Percentiles rank a stretch among this genome's conserved stretches.
Evolutionary conservation across 2,888 invertebrate genomes (phyloP).

Genomic region (Vanessa cardui): DNA sequence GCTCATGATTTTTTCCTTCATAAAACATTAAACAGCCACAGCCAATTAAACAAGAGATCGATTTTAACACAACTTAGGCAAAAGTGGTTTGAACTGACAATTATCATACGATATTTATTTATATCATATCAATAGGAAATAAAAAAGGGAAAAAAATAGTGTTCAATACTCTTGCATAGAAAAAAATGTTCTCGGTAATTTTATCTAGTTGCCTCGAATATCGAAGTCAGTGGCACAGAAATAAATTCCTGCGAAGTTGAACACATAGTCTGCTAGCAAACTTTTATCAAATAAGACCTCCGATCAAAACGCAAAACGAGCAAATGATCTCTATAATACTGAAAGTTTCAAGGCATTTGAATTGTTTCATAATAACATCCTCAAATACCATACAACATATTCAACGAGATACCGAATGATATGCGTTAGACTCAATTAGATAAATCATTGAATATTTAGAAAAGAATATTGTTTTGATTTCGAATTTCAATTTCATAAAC

Average conservation of each 20-base stretch:
- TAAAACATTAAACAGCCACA: too few species aligned
- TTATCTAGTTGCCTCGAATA: slow-evolving; percentile 52
- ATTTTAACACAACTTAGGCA: too few species aligned
- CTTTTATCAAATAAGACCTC: slow-evolving; percentile 37
- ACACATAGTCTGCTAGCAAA: slow-evolving; percentile 42
- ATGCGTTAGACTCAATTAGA: neutral
- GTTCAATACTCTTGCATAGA: neutral
- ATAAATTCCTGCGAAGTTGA: slow-evolving; percentile 53
- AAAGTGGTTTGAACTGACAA: neutral
- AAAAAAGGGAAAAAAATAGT: neutral
- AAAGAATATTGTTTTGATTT: neutral
- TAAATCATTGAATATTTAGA: neutral
- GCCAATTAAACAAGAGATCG: too few species aligned
- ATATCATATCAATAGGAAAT: neutral
- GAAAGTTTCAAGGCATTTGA: neutral
- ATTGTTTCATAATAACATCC: neutral
- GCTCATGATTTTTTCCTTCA: too few species aligned
- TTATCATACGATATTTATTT: neutral
- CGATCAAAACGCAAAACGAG: slow-evolving; percentile 23
- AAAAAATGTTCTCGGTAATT: slow-evolving; percentile 37
- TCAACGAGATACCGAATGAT: too few species aligned
- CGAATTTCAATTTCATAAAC: neutral
- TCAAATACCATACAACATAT: too few species aligned
- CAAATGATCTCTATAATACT: slow-evolving; percentile 4
- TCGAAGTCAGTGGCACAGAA: slow-evolving; percentile 49